Evolutionary conservation across 2,113 vertebrate genomes (phyloP).

Genomic region (Tragelaphus scriptus): DNA sequence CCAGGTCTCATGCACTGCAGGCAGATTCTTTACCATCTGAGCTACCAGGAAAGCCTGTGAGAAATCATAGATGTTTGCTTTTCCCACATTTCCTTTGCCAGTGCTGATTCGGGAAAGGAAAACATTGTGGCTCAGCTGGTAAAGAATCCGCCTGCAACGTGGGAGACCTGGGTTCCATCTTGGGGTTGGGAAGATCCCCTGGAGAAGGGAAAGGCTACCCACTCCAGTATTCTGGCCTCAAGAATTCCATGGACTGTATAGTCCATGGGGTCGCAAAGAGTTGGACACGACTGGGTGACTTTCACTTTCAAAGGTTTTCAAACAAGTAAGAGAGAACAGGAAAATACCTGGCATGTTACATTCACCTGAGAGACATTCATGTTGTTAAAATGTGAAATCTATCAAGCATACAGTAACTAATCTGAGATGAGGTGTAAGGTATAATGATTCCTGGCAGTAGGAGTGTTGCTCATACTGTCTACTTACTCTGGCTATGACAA

Average conservation of each 20-base stretch:
- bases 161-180: background rate
- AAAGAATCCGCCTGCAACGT: background rate
- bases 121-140: background rate
- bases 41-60: background rate
- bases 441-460: background rate
- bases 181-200: background rate
- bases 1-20: background rate
- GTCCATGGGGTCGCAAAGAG: background rate
- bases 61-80: background rate
- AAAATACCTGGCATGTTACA: background rate
- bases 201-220: background rate
- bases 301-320: background rate
- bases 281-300: rapidly evolving
- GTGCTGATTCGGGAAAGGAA: background rate
- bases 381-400: background rate
- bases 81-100: background rate
- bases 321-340: background rate
- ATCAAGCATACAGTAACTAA: background rate
- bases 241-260: background rate
- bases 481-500: background rate
- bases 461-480: background rate
- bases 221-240: background rate
- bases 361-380: background rate
- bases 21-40: background rate
- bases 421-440: background rate